Conservation (phyloP, 2,797 vertebrate species). For the Sebastes trivittatus region DNA sequence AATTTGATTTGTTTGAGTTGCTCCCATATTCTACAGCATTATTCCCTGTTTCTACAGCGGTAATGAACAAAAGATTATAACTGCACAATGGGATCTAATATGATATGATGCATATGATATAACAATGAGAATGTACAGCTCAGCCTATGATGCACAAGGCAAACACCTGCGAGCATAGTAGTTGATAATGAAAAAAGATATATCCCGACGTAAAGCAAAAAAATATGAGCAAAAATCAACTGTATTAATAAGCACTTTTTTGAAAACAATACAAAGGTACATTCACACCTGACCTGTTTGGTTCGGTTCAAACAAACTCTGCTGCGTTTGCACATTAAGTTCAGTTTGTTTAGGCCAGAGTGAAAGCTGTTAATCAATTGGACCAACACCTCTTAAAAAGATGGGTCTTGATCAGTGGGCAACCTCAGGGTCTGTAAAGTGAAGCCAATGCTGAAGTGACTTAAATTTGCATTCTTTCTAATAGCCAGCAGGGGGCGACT, state of each 20-base stretch:
- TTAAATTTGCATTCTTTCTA: too few species aligned
- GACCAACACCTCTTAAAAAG: too few species aligned
- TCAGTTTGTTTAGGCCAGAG: too few species aligned
- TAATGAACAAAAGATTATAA: not conserved
- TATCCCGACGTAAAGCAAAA: not conserved
- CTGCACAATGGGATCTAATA: not conserved
- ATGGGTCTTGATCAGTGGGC: too few species aligned
- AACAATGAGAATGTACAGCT: not conserved
- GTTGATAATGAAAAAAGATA: not conserved
- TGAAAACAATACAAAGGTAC: not conserved
- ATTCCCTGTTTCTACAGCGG: not conserved
- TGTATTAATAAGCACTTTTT: not conserved
- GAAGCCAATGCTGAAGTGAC: too few species aligned
- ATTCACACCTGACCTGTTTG: too few species aligned
- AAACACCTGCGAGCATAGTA: not conserved
- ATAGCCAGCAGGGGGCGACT: too few species aligned
- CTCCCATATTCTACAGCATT: not conserved
- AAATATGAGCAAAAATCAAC: not conserved
- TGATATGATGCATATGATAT: not conserved
- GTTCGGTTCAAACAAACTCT: too few species aligned
- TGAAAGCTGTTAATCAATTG: too few species aligned
- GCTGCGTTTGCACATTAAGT: too few species aligned
- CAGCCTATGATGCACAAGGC: not conserved
- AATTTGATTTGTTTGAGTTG: not conserved
- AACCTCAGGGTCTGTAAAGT: too few species aligned